These are phyloP conservation scores for Perca schrenkii DNA, from an alignment of 2,113 vertebrate genomes.

Conservation along the genomic window DNA sequence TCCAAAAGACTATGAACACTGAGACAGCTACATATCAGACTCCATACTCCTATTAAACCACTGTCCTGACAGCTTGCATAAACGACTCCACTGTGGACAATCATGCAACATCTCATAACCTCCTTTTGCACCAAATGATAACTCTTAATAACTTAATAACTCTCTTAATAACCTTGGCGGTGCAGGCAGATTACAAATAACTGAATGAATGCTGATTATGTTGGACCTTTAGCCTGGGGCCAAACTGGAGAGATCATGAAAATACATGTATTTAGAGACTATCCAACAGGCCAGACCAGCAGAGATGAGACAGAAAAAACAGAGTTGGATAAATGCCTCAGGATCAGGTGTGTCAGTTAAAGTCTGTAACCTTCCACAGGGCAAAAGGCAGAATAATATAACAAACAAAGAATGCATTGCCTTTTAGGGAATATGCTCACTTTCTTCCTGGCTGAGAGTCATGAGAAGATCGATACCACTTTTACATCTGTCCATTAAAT, in stretches of 20 bases:
- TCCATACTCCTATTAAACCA: conserved; percentile 22
- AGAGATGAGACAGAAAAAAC: conserved; percentile 31
- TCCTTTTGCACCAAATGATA: conserved; percentile 6
- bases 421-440: background rate
- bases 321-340: conserved; percentile 10
- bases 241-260: conserved; percentile 17
- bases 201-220: conserved; percentile 38
- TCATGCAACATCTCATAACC: conserved; percentile 24
- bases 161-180: conserved; percentile 26
- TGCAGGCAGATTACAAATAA: background rate
- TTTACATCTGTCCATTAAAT: background rate
- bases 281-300: conserved; percentile 49
- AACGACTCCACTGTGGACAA: conserved; percentile 24
- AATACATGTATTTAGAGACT: conserved; percentile 12
- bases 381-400: background rate
- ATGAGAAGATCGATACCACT: background rate
- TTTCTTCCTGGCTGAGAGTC: background rate
- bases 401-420: background rate
- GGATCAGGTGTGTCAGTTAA: conserved; percentile 33
- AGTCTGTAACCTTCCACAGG: background rate
- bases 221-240: conserved; percentile 8
- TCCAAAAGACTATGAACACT: conserved; percentile 37
- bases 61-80: conserved; percentile 21
- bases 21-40: conserved; percentile 34
- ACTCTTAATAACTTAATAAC: background rate